Evolutionary conservation across 2,888 invertebrate species (phyloP).

Genomic region (Taphrorychus bicolor): DNA sequence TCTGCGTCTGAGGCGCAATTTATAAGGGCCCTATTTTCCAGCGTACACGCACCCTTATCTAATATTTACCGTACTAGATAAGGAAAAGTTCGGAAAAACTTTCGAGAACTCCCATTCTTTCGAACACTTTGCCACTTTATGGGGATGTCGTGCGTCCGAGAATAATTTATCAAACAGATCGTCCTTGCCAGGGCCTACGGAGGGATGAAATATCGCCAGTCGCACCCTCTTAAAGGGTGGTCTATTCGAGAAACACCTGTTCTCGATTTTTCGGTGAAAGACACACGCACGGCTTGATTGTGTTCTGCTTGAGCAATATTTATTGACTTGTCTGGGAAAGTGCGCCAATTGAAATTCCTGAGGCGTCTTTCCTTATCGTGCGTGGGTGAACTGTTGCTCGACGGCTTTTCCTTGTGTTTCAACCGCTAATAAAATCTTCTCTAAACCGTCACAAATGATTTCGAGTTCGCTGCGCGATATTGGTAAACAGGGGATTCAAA

Average conservation of each 20-base stretch:
- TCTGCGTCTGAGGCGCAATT: constrained; percentile 22
- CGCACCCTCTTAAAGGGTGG: constrained; percentile 35
- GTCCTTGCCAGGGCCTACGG: constrained; percentile 28
- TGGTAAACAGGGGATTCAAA: constrained; percentile 36
- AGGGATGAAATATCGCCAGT: constrained; percentile 38
- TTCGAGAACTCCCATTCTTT: constrained; percentile 34
- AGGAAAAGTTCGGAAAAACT: constrained; percentile 36
- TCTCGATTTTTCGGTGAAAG: constrained; percentile 28
- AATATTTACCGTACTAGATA: constrained; percentile 39
- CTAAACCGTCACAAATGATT: constrained; percentile 13
- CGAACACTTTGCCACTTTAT: constrained; percentile 37
- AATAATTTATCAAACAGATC: constrained; percentile 41
- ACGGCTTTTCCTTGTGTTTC: background rate
- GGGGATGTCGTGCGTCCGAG: constrained; percentile 37
- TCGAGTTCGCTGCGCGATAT: constrained; percentile 25
- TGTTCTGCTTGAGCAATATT: background rate
- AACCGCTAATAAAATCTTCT: background rate
- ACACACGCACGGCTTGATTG: constrained; percentile 26
- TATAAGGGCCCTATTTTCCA: constrained; percentile 31
- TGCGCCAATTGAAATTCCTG: background rate
- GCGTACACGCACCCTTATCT: constrained; percentile 32
- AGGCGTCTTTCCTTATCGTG: background rate
- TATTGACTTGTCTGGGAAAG: background rate
- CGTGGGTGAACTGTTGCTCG: background rate
- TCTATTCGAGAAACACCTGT: constrained; percentile 37